phyloP scores from a whole-genome alignment of 30 jellyfish, hydroid and myxozoan species.

The Morbakka virulenta region DNA sequence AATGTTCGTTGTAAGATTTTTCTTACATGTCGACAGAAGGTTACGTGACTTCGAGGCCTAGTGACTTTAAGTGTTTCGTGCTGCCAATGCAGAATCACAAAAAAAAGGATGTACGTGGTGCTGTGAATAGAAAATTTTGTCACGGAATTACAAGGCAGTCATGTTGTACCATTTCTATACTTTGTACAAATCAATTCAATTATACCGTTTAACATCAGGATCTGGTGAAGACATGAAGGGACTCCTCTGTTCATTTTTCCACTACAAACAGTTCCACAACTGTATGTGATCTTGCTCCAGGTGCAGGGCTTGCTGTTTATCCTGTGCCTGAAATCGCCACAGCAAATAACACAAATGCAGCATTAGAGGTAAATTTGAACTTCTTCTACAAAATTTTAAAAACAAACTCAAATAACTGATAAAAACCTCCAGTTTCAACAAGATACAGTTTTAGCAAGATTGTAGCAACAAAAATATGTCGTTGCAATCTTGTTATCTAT shows the following conservation, averaged over 20 bases:
- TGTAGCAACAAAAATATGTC: too few species aligned
- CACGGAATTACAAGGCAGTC: conserved; percentile 22
- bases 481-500: too few species aligned
- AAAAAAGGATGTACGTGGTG: conserved; percentile 2
- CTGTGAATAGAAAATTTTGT: conserved; percentile 22
- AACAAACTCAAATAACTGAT: conserved; percentile 1
- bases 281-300: conserved; percentile 13
- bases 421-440: conserved; percentile 12
- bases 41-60: conserved; percentile 23
- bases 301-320: conserved; percentile 4
- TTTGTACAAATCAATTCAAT: conserved; percentile 14
- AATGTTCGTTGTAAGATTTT: too few species aligned
- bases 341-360: conserved; percentile 8
- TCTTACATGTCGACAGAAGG: too few species aligned
- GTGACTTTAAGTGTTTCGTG: conserved; percentile 4
- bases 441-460: background rate
- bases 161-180: conserved; percentile 15
- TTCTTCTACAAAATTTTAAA: conserved; percentile 3
- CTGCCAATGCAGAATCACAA: conserved; percentile 15
- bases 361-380: conserved; percentile 23
- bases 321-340: too few species aligned
- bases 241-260: conserved; percentile 34
- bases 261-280: background rate
- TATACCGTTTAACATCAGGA: conserved; percentile 20
- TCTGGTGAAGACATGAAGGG: conserved; percentile 23